Evolutionary conservation across 1,140 invertebrate species (phyloP).

Genomic region (Drosophila seguyi): DNA sequence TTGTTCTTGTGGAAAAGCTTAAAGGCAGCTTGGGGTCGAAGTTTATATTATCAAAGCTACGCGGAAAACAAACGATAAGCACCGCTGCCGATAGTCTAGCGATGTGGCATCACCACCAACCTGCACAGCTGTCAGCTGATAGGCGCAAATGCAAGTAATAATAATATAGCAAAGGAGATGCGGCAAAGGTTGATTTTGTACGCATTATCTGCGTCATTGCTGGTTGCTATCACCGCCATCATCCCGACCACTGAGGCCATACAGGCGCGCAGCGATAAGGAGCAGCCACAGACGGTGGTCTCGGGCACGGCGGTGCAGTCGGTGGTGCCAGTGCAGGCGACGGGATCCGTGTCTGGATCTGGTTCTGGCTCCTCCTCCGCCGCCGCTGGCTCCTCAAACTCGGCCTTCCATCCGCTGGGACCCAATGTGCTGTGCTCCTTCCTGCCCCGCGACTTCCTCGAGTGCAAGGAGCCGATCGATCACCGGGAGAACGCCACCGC

Average conservation of each 20-base stretch:
- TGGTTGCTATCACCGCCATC: conserved; percentile 16
- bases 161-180: conserved; percentile 37
- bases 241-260: conserved; percentile 51
- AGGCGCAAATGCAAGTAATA: conserved; percentile 1
- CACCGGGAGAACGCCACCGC: conserved; percentile 96
- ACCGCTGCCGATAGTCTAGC: not conserved
- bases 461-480: conserved; percentile 95
- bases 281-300: conserved; percentile 66
- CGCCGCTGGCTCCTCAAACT: conserved; percentile 32
- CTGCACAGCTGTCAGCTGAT: conserved; percentile 11
- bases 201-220: conserved; percentile 47
- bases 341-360: conserved; percentile 16
- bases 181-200: conserved; percentile 37
- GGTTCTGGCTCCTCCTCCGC: conserved; percentile 31
- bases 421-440: conserved; percentile 87
- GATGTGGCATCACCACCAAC: not conserved
- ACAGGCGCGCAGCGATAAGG: conserved; percentile 78
- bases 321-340: conserved; percentile 65
- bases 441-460: conserved; percentile 91
- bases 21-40: no score
- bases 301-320: conserved; percentile 76
- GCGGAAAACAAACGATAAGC: not conserved
- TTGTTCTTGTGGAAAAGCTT: not conserved
- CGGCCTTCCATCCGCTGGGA: conserved; percentile 86
- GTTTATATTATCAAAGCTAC: not conserved